Conservation (phyloP, 2,888 invertebrate genomes). For the Plebejus argus region DNA sequence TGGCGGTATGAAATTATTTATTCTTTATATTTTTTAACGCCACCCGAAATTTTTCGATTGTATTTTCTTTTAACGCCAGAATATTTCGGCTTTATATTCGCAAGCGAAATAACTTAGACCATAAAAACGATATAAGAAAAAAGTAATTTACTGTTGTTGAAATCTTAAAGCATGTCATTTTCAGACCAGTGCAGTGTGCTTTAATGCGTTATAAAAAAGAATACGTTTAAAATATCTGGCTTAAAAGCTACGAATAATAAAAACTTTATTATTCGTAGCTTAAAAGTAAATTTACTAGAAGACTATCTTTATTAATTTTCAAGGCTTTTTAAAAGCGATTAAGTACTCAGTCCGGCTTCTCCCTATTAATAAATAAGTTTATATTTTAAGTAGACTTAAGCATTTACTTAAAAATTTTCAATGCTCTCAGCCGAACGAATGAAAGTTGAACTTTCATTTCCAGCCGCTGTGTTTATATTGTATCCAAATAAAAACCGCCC, state of each 20-base stretch:
- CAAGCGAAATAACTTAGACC: not conserved
- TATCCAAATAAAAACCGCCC: not conserved
- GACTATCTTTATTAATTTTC: not conserved
- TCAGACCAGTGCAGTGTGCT: not conserved
- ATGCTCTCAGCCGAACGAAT: too few relatives aligned
- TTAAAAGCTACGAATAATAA: not conserved
- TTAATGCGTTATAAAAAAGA: too few relatives aligned
- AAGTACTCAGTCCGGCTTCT: not conserved
- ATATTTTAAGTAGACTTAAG: not conserved
- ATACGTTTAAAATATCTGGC: not conserved
- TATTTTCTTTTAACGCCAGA: not conserved
- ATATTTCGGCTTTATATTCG: not conserved
- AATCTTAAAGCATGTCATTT: not conserved
- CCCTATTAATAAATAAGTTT: constrained; percentile 3
- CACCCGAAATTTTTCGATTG: not conserved
- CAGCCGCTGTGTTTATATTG: not conserved
- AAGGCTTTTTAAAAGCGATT: not conserved
- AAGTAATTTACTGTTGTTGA: not conserved
- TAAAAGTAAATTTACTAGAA: not conserved
- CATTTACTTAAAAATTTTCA: not conserved
- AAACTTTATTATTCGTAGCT: too few relatives aligned
- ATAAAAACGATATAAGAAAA: not conserved
- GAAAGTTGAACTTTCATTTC: not conserved
- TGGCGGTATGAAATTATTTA: constrained; percentile 54
- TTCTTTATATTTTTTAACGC: constrained; percentile 23